Base-by-base conservation (phyloP, 2,797 vertebrate genomes). In the Sardinella longiceps region DNA sequence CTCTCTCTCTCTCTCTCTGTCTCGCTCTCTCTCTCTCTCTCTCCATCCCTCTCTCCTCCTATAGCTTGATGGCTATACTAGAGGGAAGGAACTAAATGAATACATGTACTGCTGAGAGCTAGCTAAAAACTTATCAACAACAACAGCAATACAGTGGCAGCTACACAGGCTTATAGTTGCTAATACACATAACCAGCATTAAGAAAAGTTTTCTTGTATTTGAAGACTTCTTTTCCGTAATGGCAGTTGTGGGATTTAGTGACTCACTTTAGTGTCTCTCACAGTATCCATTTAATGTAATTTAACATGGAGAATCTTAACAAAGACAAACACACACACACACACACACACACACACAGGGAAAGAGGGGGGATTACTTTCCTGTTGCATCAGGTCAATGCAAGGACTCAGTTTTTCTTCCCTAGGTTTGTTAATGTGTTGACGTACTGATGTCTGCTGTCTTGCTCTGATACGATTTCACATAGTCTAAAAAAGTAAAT, bases 351-450 rank as follows among this genome's bases (percentile, higher is more conserved):
- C 14, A 70, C 12, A 70, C 63, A 37, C 28, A 14, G 0, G 1
- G n/a, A n/a, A n/a, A n/a, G n/a, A n/a, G n/a, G n/a, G n/a, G n/a
- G 28, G 12, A 70, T 70, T 70, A 77, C 70, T 77, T 77, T 77
- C 37, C 39, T 77, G 70, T 77, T 77, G 70, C 70, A 77, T 77
- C 70, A 77, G 70, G 23, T 15, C 18, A 77, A 77, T 77, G 18
- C 15, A 39, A 7, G 30, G 20, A 28, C 15, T 33, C 30, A 23
- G 15, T 23, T 39, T 43, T 77, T 77, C 70, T 77, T 77, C 18
- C 43, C 70, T 7, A 43, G 39, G 30, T 15, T 28, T 70, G 25
- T 63, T 30, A 10, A 28, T 63, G 10, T 14, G 28, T 63, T 30
- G 25, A 63, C 66, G 37, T 28, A 37, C 4, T 37, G 39, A 43